These are phyloP conservation scores for Eulemur rufifrons DNA, from an alignment of 2,113 vertebrate genomes.

Conservation along the genomic window DNA sequence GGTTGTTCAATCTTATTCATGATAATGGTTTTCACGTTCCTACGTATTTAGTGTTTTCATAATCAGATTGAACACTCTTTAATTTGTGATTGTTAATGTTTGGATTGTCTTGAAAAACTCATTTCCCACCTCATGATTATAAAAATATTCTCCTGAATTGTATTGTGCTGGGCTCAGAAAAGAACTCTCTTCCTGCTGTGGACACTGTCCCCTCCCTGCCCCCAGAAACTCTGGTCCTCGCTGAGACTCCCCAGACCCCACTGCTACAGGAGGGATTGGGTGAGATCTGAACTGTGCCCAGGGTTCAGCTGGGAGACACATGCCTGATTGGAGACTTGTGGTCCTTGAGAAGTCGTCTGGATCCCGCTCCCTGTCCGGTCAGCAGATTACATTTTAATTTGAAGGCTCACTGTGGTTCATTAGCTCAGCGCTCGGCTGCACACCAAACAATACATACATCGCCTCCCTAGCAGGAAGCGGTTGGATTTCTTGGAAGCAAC, in stretches of 20 bases:
- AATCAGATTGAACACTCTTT: not conserved
- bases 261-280: not conserved
- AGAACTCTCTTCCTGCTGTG: not conserved
- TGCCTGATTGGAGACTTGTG: not conserved
- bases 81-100: not conserved
- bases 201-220: not conserved
- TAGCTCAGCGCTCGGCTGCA: not conserved
- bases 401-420: not conserved
- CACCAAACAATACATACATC: not conserved
- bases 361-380: not conserved
- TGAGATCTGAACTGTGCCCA: not conserved
- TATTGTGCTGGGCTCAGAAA: not conserved
- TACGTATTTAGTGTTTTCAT: too few species aligned
- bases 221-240: not conserved
- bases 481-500: constrained; percentile 29
- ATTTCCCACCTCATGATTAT: not conserved
- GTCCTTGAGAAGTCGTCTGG: not conserved
- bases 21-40: not conserved
- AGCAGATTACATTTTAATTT: not conserved
- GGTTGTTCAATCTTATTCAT: too few species aligned
- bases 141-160: not conserved
- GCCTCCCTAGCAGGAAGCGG: not conserved
- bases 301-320: not conserved
- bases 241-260: not conserved
- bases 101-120: not conserved